Conservation (phyloP, 2,888 invertebrate genomes). For the Siphonodentalium dalli region DNA sequence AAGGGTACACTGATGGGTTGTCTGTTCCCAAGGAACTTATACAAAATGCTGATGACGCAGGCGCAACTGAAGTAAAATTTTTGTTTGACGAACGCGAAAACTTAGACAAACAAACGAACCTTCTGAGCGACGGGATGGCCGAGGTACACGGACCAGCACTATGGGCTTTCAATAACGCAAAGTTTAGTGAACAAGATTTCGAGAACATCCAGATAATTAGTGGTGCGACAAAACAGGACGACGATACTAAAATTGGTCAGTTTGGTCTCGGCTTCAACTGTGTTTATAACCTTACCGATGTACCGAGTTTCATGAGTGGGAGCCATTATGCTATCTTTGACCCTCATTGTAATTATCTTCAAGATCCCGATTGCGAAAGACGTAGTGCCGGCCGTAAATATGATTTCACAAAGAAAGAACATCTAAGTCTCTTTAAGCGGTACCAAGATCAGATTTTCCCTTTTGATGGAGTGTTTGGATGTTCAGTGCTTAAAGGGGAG, state of each 20-base stretch:
- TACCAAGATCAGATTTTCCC: constrained; percentile 47
- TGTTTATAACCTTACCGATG: constrained; percentile 60
- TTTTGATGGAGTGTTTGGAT: constrained; percentile 44
- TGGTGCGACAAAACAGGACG: constrained; percentile 52
- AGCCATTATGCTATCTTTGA: constrained; percentile 58
- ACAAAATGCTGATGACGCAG: constrained; percentile 59
- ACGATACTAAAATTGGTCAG: constrained; percentile 53
- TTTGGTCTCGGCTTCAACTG: constrained; percentile 61
- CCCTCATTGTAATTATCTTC: constrained; percentile 52
- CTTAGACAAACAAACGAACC: constrained; percentile 30
- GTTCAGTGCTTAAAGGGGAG: constrained; percentile 21
- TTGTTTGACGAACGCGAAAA: constrained; percentile 56
- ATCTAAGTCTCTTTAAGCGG: constrained; percentile 23
- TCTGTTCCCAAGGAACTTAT: constrained; percentile 53
- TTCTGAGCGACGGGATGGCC: constrained; percentile 50
- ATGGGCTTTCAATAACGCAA: constrained; percentile 58
- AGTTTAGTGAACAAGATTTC: constrained; percentile 56
- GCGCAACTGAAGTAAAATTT: constrained; percentile 39
- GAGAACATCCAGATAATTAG: constrained; percentile 55
- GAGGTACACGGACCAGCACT: constrained; percentile 60
- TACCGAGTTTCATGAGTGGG: constrained; percentile 58
- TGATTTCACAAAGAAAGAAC: constrained; percentile 27
- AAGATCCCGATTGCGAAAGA: constrained; percentile 30
- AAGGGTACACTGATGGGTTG: constrained; percentile 52
- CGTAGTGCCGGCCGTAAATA: constrained; percentile 43